Evolutionary conservation across 1,140 invertebrate species (phyloP), one percentile per base, ranked within the genome.

Genomic region (Pomacea maculata): DNA sequence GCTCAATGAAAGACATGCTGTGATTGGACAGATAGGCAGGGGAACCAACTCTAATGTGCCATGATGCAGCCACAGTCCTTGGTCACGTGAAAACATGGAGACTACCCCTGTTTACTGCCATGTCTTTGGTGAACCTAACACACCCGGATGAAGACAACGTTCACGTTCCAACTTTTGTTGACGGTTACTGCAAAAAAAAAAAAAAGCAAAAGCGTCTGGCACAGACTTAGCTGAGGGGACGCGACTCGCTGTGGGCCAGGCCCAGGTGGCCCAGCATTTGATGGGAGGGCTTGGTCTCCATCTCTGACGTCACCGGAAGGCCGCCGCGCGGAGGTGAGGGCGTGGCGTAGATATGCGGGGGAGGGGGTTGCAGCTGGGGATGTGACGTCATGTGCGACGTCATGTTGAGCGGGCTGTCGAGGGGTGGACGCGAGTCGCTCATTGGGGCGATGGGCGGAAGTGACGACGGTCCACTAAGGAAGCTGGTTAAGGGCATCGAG

Each of bases 331-430:
- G 73, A 6, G 73, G 73, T 8, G 73, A 57, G 9, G 73, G 73
- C 45, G 54, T 75, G 73, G n/a, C 73, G 73, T 75, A 75, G 3
- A 75, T 7, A 54, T 75, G 73, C 9, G 52, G 71, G 17, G 71
- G 73, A 54, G 52, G 29, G 45, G 21, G 52, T 8, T 45, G 71
- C 25, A 73, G 71, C 34, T 34, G 29, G 7, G 19, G 15, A 52
- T 75, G 73, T 29, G 73, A 75, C 73, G 73, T 75, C 71, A 72
- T 25, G 54, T 55, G 73, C n/a, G 73, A 75, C 54, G 73, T 75
- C 73, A 75, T 55, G 52, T n/a, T 57, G 45, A 75, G 52, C 1
- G 73, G 73, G 73, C 52, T n/a, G 73, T 57, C 52, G 52, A n/a
- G 14, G 7, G 52, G 54, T 19, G 14, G n/a, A 52, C 12, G 45